Conservation (phyloP, 2,797 vertebrate genomes). For the Alauda arvensis region DNA sequence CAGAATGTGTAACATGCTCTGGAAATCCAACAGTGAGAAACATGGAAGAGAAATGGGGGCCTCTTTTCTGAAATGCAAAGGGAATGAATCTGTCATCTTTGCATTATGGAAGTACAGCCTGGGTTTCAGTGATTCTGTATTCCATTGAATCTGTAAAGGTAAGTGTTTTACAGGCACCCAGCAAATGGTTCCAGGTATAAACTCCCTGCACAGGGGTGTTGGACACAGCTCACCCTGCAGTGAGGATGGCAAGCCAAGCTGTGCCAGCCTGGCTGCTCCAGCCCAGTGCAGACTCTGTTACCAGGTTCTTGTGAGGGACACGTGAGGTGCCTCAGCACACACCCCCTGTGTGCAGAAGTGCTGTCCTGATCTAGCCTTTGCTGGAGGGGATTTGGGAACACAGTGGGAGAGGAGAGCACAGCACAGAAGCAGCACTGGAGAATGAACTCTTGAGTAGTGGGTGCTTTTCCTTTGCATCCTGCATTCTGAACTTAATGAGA, state of each 20-base stretch:
- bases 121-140: background rate
- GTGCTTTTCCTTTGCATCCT: background rate
- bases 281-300: background rate
- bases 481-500: background rate
- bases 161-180: background rate
- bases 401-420: background rate
- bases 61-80: background rate
- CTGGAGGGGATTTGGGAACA: background rate
- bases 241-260: background rate
- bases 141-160: background rate
- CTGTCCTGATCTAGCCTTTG: fast-evolving
- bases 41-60: background rate
- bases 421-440: background rate
- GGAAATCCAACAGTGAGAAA: background rate
- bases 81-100: background rate
- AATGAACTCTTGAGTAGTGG: background rate
- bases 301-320: fast-evolving
- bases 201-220: fast-evolving
- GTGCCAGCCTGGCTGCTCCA: background rate
- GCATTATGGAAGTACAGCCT: background rate
- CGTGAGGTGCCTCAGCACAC: background rate
- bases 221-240: background rate
- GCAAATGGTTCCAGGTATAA: background rate
- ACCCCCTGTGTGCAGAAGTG: background rate
- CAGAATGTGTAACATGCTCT: background rate